Base-by-base conservation (phyloP, 2,888 invertebrate genomes). In the Sinopyrophorus schimmeli region DNA sequence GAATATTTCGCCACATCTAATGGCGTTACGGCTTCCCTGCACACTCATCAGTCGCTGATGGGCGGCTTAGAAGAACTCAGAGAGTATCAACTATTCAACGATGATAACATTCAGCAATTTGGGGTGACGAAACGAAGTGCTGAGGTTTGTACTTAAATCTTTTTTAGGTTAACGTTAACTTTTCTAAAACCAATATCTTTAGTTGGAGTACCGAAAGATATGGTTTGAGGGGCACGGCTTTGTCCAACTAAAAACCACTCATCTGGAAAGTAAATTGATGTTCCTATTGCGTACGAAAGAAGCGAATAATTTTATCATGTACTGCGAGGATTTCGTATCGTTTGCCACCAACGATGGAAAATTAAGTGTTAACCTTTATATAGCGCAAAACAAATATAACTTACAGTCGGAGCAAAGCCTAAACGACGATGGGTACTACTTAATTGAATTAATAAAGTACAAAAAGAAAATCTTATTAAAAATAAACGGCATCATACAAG, bases 1-100 rank as follows among this genome's bases (percentile, higher is more conserved):
- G 87, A 84, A 50, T 80, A 83, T 52, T 73, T 76, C n/a, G 70
- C 74, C 43, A 69, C 67, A 20, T 71, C 76, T 0, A 71, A 59
- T 18, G 59, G 65, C 11, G 42, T 41, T 9, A 58, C 58, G 4
- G 44, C 27, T 9, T 40, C 47, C 5, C 35, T 61, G 11, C 57
- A 57, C 11, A 58, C 59, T 66, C 26, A 74, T 68, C 5, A 71
- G 65, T 7, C 86, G 0, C 86, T 90, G 71, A 78, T 90, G 38
- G 93, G 93, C n/a, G 92, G 92, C 65, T 80, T 93, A 76, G 84
- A 85, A 34, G 86, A 86, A 47, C 78, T 92, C 2, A 80, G 14
- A 6, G 55, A 46, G 11, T 38, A 52, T 83, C 53, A 53, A 26
- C 21, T 28, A 5, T 48, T 53, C 20, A 46, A 21, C 30, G 53